phyloP scores from a whole-genome alignment of 2,888 invertebrate genomes.

The Tetrapedia diversipes region DNA sequence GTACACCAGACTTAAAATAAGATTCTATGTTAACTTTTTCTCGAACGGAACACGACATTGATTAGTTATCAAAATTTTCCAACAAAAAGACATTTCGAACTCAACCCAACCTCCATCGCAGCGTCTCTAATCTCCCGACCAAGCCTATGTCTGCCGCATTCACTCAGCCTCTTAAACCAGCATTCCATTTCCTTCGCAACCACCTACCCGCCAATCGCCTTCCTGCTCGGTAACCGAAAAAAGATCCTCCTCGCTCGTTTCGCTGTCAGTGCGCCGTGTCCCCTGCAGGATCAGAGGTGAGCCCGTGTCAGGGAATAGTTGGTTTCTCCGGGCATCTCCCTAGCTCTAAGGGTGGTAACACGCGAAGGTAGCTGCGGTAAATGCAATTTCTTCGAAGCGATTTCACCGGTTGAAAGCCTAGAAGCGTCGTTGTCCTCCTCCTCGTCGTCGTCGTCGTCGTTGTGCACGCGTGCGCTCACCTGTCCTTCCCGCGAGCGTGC shows the following conservation, averaged over 20 bases:
- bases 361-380: conserved; percentile 18
- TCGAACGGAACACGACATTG: too few relatives aligned
- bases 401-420: conserved; percentile 35
- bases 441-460: conserved; percentile 18
- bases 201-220: neutral
- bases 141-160: neutral
- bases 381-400: conserved; percentile 34
- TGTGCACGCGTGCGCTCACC: conserved; percentile 58
- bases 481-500: conserved; percentile 72
- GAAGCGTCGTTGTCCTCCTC: conserved; percentile 29
- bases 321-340: neutral
- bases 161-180: neutral
- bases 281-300: conserved; percentile 40
- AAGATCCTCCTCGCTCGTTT: neutral
- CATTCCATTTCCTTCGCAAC: neutral
- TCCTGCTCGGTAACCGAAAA: neutral
- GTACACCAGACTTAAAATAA: too few relatives aligned
- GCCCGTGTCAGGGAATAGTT: conserved; percentile 37
- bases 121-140: neutral
- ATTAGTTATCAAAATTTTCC: too few relatives aligned
- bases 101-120: neutral
- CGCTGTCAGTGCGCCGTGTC: conserved; percentile 14
- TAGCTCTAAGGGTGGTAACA: conserved; percentile 17
- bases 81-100: too few relatives aligned
- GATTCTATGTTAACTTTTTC: too few relatives aligned